phyloP scores from a whole-genome alignment of 2,888 invertebrate genomes.

The Sphaeridia pumilis region DNA sequence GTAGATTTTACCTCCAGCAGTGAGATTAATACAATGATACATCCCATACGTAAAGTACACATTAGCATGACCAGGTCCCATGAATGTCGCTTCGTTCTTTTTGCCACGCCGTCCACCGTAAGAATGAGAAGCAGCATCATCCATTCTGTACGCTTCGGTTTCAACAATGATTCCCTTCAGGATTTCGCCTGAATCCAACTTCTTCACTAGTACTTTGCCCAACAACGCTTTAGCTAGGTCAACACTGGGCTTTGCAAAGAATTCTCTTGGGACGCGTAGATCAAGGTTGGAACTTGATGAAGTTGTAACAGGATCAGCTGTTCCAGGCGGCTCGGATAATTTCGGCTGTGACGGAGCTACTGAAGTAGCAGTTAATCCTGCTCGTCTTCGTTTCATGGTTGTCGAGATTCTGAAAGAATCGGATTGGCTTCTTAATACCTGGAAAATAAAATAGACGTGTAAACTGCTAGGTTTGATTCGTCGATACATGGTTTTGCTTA shows the following conservation, averaged over 20 bases:
- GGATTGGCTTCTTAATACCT: too few relatives aligned
- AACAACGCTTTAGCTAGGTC: constrained; percentile 49
- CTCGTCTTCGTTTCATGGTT: too few relatives aligned
- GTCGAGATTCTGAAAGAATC: too few relatives aligned
- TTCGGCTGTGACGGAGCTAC: too few relatives aligned
- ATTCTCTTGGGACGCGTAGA: constrained; percentile 36
- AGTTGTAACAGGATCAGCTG: too few relatives aligned
- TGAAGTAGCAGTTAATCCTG: too few relatives aligned
- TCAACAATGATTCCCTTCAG: constrained; percentile 57
- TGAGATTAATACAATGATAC: constrained; percentile 62
- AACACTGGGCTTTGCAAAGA: constrained; percentile 43
- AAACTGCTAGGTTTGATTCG: too few relatives aligned
- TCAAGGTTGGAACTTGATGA: too few relatives aligned
- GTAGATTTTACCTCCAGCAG: constrained; percentile 46
- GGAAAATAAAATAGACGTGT: too few relatives aligned
- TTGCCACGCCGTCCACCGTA: constrained; percentile 49
- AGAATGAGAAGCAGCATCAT: constrained; percentile 56
- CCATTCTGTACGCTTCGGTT: constrained; percentile 59
- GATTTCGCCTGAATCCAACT: constrained; percentile 44
- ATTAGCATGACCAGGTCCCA: constrained; percentile 57
- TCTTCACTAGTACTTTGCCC: constrained; percentile 51
- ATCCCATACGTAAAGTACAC: constrained; percentile 63
- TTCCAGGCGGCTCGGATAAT: too few relatives aligned
- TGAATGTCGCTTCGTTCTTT: constrained; percentile 57
- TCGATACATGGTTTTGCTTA: too few relatives aligned